Percentiles rank a stretch among this genome's conserved stretches.
Conservation (phyloP, 2,113 vertebrate species). For the Alethe castanea region DNA sequence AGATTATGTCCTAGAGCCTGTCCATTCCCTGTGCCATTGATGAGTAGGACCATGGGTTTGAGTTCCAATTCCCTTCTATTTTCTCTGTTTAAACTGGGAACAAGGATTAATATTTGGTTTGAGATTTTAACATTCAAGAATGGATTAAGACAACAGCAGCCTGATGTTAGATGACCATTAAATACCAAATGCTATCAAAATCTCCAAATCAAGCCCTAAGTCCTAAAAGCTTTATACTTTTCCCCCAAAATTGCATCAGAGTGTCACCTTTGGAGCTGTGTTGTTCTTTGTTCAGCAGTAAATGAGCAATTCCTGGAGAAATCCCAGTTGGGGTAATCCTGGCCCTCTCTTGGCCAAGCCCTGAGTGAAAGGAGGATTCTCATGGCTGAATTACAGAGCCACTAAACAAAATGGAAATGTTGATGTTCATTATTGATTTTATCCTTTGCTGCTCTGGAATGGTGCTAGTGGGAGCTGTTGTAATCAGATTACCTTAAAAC, state of each 20-base stretch:
- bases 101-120: neutral
- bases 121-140: neutral
- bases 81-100: neutral
- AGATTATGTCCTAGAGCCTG: neutral
- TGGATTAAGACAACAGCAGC: neutral
- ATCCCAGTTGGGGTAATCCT: neutral
- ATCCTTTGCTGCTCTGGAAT: neutral
- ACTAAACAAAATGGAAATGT: neutral
- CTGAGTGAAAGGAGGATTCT: neutral
- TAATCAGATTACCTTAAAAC: conserved; percentile 21
- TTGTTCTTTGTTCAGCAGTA: neutral
- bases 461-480: conserved; percentile 22
- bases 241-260: neutral
- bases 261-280: neutral
- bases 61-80: neutral
- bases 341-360: neutral
- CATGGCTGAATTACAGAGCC: neutral
- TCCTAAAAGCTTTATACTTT: neutral
- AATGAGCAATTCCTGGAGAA: neutral
- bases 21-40: neutral
- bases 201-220: neutral
- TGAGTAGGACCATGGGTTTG: neutral
- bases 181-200: neutral
- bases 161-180: neutral
- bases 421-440: conserved; percentile 29